Evolutionary conservation across 2,113 vertebrate genomes (phyloP).

Genomic region (Neodon shergylaensis): DNA sequence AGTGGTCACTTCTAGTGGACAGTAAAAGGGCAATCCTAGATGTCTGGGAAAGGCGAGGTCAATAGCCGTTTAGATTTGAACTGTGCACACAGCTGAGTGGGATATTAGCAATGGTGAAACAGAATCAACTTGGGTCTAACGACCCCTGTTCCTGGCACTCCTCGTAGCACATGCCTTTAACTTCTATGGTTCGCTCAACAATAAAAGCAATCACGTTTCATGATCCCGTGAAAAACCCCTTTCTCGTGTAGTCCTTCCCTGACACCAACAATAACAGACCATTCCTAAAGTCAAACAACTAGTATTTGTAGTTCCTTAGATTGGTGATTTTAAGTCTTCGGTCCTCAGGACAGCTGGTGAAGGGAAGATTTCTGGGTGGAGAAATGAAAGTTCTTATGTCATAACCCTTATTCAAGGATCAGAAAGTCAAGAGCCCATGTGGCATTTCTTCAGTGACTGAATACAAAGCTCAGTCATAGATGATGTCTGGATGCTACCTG

Average conservation of each 20-base stretch:
- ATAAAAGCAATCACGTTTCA: background rate
- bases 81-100: background rate
- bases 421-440: background rate
- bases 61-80: background rate
- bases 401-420: background rate
- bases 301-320: background rate
- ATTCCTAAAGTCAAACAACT: background rate
- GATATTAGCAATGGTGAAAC: background rate
- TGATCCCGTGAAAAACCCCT: background rate
- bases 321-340: background rate
- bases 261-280: background rate
- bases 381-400: background rate
- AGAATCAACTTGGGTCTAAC: background rate
- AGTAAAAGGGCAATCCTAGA: background rate
- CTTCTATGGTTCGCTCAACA: background rate
- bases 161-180: background rate
- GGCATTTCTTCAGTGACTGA: background rate
- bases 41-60: background rate
- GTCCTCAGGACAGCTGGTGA: background rate
- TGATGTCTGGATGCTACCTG: background rate
- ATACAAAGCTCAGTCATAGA: background rate
- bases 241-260: background rate
- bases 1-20: background rate
- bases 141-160: background rate
- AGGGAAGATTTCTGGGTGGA: background rate